A percentile compares a stretch with the other conserved stretches of the same genome.
Conservation (phyloP, 2,113 vertebrate species). For the Mungos mungo region DNA sequence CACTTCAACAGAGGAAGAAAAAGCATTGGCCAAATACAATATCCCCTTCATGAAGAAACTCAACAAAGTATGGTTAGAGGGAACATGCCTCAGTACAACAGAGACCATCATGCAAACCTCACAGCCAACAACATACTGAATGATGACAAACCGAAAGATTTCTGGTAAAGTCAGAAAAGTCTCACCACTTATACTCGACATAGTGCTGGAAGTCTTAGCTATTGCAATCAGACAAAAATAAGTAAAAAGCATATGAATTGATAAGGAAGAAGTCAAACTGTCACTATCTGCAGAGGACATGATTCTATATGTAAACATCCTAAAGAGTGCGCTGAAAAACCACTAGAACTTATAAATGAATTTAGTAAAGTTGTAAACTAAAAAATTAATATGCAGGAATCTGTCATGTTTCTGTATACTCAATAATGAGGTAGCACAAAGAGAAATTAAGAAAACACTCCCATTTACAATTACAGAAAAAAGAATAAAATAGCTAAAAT, state of each 20-base stretch:
- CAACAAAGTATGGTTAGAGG: neutral
- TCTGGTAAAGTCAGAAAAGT: neutral
- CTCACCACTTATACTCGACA: neutral
- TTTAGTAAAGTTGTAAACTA: neutral
- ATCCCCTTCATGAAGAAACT: neutral
- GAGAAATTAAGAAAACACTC: neutral
- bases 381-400: neutral
- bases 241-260: neutral
- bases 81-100: neutral
- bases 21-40: neutral
- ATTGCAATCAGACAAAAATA: neutral
- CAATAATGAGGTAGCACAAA: neutral
- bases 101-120: neutral
- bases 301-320: neutral
- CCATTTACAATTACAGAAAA: neutral
- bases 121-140: neutral
- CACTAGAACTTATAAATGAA: neutral
- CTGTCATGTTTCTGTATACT: neutral
- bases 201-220: neutral
- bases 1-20: neutral
- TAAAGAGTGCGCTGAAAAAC: neutral
- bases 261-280: neutral
- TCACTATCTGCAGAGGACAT: neutral
- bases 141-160: neutral
- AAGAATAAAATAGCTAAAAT: neutral